A percentile compares a stretch with the other conserved stretches of the same genome.
Evolutionary conservation across 2,797 vertebrate genomes (phyloP).

Genomic region (Silurus lanzhouensis): DNA sequence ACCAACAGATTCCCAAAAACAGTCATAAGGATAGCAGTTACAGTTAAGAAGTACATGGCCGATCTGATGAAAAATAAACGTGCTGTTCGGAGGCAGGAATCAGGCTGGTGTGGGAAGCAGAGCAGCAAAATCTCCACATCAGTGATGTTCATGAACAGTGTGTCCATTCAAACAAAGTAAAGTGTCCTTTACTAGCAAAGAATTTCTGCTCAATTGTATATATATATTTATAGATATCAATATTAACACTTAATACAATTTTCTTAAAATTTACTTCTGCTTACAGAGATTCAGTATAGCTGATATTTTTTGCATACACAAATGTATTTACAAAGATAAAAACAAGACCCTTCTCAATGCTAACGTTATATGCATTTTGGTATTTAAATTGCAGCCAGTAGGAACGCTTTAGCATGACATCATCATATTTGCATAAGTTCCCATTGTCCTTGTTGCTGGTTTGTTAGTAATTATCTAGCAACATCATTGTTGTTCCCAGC

Average conservation of each 20-base stretch:
- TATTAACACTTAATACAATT: neutral
- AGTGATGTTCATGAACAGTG: constrained; percentile 6
- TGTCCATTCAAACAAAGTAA: neutral
- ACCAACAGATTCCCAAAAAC: constrained; percentile 57
- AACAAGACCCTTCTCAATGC: neutral
- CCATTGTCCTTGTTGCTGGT: neutral
- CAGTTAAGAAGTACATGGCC: constrained; percentile 35
- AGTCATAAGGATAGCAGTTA: constrained; percentile 49
- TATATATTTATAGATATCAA: too few relatives aligned
- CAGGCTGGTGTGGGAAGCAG: constrained; percentile 44
- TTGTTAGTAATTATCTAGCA: constrained; percentile 16
- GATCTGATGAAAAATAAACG: constrained; percentile 24
- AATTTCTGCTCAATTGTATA: neutral
- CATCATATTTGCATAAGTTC: neutral
- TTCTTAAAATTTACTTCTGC: neutral
- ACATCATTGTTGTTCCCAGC: neutral
- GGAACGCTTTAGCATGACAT: constrained; percentile 14
- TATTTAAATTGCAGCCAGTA: neutral
- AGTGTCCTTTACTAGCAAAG: neutral
- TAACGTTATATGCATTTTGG: constrained; percentile 15
- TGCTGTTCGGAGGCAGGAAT: constrained; percentile 37
- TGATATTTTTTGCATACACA: neutral
- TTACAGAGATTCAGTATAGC: neutral
- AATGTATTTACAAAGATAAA: neutral
- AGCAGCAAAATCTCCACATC: constrained; percentile 27